Evolutionary conservation across 2,888 invertebrate species (phyloP).

Genomic region (Stratiomys singularior): DNA sequence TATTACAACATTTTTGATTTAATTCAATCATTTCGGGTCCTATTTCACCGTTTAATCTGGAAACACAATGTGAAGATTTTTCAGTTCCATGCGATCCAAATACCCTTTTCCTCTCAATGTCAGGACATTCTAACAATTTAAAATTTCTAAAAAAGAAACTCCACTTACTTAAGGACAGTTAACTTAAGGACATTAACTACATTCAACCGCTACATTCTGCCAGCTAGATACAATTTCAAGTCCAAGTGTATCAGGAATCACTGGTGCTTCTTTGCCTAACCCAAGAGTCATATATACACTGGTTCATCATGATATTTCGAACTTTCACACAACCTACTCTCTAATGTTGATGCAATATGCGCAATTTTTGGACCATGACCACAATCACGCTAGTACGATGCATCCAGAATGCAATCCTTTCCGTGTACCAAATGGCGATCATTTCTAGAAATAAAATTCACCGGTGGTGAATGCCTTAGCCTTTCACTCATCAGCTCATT

Average conservation of each 20-base stretch:
- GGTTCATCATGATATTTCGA: slow-evolving; percentile 92
- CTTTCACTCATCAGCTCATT: slow-evolving; percentile 95
- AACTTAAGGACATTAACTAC: slow-evolving; percentile 86
- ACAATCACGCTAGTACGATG: slow-evolving; percentile 94
- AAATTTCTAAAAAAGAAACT: no score
- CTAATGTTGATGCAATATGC: slow-evolving; percentile 96
- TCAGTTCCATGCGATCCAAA: slow-evolving; percentile 77
- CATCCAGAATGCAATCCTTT: slow-evolving; percentile 96
- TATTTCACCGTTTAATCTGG: slow-evolving; percentile 69
- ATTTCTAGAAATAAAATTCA: slow-evolving; percentile 85
- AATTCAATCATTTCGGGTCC: slow-evolving; percentile 74
- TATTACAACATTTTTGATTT: no score
- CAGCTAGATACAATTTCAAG: slow-evolving; percentile 85
- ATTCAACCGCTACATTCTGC: slow-evolving; percentile 84
- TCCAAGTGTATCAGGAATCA: slow-evolving; percentile 78
- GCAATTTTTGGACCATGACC: slow-evolving; percentile 92
- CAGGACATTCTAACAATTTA: slow-evolving; percentile 89
- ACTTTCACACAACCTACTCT: slow-evolving; percentile 87
- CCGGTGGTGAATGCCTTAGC: slow-evolving; percentile 85
- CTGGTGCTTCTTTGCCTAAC: slow-evolving; percentile 83
- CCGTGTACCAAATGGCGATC: slow-evolving; percentile 87
- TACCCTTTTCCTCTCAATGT: slow-evolving; percentile 75
- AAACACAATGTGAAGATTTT: slow-evolving; percentile 78
- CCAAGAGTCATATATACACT: slow-evolving; percentile 87
- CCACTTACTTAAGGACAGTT: slow-evolving; percentile 83